A percentile compares a stretch with the other conserved stretches of the same genome.
Conservation (phyloP, 2,113 vertebrate genomes). For the Rhadina sibilatrix region DNA sequence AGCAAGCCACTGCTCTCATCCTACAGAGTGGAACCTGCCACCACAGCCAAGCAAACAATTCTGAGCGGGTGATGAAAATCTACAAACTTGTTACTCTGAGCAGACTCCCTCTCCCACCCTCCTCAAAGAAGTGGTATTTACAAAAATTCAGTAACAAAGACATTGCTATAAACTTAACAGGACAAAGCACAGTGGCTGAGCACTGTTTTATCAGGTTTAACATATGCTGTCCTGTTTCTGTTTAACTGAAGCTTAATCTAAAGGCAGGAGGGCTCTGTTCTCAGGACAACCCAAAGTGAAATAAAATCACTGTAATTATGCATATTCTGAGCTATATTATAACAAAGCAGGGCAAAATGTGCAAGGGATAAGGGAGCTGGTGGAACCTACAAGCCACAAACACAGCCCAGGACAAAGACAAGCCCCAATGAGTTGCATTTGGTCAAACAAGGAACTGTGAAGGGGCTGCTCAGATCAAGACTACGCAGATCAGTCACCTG, state of each 20-base stretch:
- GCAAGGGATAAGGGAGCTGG: neutral
- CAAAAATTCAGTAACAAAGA: neutral
- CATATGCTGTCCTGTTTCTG: neutral
- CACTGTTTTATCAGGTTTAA: neutral
- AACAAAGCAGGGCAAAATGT: neutral
- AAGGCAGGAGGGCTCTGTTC: neutral
- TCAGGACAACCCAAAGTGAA: neutral
- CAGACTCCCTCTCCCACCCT: neutral
- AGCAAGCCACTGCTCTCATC: neutral
- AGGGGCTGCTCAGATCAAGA: neutral
- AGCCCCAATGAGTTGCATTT: neutral
- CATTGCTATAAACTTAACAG: neutral
- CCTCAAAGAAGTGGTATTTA: neutral
- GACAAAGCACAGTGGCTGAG: neutral
- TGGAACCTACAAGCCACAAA: neutral
- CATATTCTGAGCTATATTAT: neutral
- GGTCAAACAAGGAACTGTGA: neutral
- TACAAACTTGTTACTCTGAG: neutral
- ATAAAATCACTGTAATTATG: neutral
- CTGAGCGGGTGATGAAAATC: neutral
- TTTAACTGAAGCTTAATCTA: neutral
- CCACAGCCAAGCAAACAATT: neutral
- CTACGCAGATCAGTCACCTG: neutral
- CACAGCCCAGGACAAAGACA: neutral
- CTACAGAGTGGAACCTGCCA: neutral